phyloP scores from a whole-genome alignment of 2,888 invertebrate genomes.

The Epinotia bilunana region DNA sequence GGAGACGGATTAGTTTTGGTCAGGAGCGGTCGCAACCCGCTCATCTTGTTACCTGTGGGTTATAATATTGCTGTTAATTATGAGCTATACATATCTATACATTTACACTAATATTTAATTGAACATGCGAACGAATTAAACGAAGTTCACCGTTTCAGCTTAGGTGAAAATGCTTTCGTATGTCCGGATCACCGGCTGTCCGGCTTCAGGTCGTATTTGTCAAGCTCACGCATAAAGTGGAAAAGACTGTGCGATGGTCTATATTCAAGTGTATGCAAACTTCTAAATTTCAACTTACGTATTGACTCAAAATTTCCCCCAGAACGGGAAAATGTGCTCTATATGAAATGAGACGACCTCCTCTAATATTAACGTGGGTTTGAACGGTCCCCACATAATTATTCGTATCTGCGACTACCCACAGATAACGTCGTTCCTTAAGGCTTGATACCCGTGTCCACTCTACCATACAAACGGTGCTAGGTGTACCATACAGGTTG shows the following conservation, averaged over 20 bases:
- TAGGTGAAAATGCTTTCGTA: too few relatives aligned
- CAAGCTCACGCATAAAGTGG: too few relatives aligned
- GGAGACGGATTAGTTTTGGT: slow-evolving; percentile 81
- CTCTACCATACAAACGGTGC: slow-evolving; percentile 9
- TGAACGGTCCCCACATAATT: slow-evolving; percentile 66
- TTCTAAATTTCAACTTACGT: not conserved
- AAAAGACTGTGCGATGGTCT: not conserved
- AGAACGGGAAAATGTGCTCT: slow-evolving; percentile 6
- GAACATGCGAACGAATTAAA: too few relatives aligned
- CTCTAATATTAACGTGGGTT: slow-evolving; percentile 63
- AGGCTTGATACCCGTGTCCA: slow-evolving; percentile 35
- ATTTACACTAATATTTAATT: too few relatives aligned
- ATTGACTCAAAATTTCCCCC: slow-evolving; percentile 28
- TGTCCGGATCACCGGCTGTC: too few relatives aligned
- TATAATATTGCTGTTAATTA: slow-evolving; percentile 68
- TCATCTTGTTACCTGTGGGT: slow-evolving; percentile 56
- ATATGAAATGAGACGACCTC: slow-evolving; percentile 50
- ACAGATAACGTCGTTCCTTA: slow-evolving; percentile 67
- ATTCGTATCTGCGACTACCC: slow-evolving; percentile 51
- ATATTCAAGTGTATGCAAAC: not conserved
- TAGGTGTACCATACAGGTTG: not conserved
- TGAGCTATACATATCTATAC: not conserved
- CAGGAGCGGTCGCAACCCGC: slow-evolving; percentile 63
- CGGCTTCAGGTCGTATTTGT: too few relatives aligned
- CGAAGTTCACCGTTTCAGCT: too few relatives aligned